These are phyloP conservation scores for Achlya flavicornis DNA, from an alignment of 2,888 invertebrate genomes.

Conservation along the genomic window DNA sequence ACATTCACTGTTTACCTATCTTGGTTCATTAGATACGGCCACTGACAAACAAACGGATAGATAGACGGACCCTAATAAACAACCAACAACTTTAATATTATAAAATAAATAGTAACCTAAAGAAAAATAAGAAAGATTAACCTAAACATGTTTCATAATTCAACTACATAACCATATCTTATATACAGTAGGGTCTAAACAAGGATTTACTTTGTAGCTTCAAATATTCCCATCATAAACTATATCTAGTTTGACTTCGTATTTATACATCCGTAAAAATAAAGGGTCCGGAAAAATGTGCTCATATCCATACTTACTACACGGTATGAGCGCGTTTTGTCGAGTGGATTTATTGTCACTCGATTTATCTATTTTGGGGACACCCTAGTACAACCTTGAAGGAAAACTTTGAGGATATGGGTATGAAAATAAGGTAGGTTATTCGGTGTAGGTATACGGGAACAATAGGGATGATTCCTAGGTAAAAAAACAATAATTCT, in stretches of 20 bases:
- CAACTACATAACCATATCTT: too few relatives aligned
- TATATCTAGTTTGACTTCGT: constrained; percentile 6
- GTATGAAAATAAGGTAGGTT: too few relatives aligned
- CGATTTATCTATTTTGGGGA: constrained; percentile 26
- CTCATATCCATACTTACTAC: constrained; percentile 17
- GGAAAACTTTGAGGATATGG: neutral
- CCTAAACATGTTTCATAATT: too few relatives aligned
- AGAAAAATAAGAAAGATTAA: too few relatives aligned
- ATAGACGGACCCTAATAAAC: too few relatives aligned
- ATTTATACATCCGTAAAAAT: constrained; percentile 21
- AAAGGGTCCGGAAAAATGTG: constrained; percentile 27
- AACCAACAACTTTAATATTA: too few relatives aligned
- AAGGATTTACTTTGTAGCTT: neutral
- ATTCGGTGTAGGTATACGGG: neutral
- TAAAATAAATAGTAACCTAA: too few relatives aligned
- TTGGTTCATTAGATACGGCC: too few relatives aligned
- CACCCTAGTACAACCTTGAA: neutral
- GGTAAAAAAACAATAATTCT: constrained; percentile 17
- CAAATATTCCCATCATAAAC: neutral
- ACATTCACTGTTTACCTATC: too few relatives aligned
- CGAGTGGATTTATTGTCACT: constrained; percentile 30
- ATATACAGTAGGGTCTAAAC: neutral
- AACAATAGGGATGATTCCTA: neutral
- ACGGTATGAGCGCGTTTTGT: too few relatives aligned
- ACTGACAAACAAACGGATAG: too few relatives aligned